phyloP scores from a whole-genome alignment of 2,113 vertebrate species.

The Carettochelys insculpta region DNA sequence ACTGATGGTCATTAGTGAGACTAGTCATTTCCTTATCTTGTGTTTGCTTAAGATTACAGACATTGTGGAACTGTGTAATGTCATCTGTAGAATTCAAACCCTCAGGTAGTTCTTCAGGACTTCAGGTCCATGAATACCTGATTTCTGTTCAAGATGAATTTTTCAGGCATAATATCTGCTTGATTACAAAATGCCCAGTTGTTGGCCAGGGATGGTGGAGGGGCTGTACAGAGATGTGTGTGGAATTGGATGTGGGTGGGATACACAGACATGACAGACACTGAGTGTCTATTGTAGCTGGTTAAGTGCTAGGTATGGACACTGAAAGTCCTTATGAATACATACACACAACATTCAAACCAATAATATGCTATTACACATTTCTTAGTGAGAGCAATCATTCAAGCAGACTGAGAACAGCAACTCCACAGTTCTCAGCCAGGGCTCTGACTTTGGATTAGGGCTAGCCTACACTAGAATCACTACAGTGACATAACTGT shows the following conservation, averaged over 20 bases:
- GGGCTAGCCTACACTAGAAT: no score
- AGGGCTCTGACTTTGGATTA: background rate
- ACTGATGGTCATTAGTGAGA: fast-evolving
- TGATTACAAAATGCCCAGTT: background rate
- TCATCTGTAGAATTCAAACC: fast-evolving
- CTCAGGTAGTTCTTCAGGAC: background rate
- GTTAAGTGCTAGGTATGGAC: background rate
- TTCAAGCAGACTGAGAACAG: background rate
- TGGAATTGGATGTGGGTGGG: background rate
- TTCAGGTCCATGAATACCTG: background rate
- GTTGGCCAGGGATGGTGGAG: background rate
- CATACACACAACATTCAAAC: background rate
- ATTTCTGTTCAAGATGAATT: background rate
- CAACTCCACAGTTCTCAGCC: background rate
- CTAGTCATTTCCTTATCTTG: background rate
- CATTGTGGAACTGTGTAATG: background rate
- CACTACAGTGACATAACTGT: background rate
- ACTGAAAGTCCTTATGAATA: background rate
- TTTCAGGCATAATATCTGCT: background rate
- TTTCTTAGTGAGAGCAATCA: background rate
- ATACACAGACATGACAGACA: background rate
- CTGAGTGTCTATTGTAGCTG: background rate
- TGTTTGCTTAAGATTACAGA: background rate
- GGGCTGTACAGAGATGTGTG: background rate
- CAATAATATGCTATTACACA: background rate